Evolutionary conservation across 2,797 vertebrate species (phyloP).

Genomic region (Cheirogaleus major): DNA sequence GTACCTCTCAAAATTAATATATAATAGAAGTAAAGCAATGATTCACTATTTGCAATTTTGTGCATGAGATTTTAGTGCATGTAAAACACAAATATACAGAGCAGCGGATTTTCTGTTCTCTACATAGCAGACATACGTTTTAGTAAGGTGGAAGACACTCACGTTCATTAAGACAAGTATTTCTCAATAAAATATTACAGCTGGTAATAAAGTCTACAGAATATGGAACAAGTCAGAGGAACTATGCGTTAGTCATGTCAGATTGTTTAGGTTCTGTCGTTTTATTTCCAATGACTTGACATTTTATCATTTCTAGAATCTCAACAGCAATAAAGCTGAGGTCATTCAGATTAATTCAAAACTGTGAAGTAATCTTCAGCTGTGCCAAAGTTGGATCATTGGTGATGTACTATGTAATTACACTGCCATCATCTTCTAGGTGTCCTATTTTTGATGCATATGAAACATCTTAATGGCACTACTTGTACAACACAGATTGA

Average conservation of each 20-base stretch:
- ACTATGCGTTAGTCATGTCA: slow-evolving; percentile 64
- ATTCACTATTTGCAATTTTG: background rate
- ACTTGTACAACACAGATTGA: slow-evolving; percentile 64
- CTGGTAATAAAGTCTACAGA: slow-evolving; percentile 45
- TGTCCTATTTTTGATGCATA: slow-evolving; percentile 57
- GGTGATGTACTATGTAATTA: slow-evolving; percentile 80
- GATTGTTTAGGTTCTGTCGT: slow-evolving; percentile 62
- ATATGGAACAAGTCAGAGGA: slow-evolving; percentile 65
- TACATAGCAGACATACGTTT: slow-evolving; percentile 22
- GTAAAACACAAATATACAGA: background rate
- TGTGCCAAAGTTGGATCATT: slow-evolving; percentile 68
- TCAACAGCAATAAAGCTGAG: slow-evolving; percentile 73
- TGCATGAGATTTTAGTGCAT: background rate
- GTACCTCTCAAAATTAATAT: background rate
- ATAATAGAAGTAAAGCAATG: background rate
- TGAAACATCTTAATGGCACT: slow-evolving; percentile 74
- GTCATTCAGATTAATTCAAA: slow-evolving; percentile 83
- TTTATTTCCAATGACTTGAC: slow-evolving; percentile 75
- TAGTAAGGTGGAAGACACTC: slow-evolving; percentile 8
- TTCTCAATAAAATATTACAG: slow-evolving; percentile 63
- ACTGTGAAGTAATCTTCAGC: slow-evolving; percentile 74
- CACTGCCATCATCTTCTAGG: slow-evolving; percentile 7
- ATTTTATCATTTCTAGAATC: slow-evolving; percentile 81
- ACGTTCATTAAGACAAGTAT: slow-evolving; percentile 64
- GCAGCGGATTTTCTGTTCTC: slow-evolving; percentile 46